Conservation (phyloP, 2,113 vertebrate genomes). For the Sardina pilchardus region DNA sequence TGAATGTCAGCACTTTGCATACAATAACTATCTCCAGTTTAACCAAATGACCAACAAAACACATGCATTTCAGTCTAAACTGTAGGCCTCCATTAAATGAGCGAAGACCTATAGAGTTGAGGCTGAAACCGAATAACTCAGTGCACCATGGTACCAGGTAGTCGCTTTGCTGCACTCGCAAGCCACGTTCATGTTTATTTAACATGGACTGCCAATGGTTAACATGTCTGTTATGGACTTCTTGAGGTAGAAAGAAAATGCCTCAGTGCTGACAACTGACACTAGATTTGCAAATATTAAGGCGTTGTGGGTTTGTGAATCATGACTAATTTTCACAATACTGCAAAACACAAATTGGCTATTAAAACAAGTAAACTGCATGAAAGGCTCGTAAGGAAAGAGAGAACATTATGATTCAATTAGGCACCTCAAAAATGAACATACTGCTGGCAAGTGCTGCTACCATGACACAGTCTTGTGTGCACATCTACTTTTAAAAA, state of each 20-base stretch:
- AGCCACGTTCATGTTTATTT: not conserved
- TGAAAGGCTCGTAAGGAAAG: not conserved
- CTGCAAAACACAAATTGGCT: not conserved
- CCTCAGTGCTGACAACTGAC: not conserved
- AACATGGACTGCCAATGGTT: not conserved
- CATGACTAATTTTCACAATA: not conserved
- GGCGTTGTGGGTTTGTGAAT: not conserved
- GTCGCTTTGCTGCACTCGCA: not conserved
- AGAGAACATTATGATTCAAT: not conserved
- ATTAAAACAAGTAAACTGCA: not conserved
- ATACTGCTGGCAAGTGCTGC: not conserved
- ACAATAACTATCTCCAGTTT: not conserved
- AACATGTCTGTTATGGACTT: not conserved
- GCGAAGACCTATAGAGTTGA: not conserved
- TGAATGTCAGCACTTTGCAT: not conserved
- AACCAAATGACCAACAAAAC: not conserved
- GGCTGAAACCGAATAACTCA: not conserved
- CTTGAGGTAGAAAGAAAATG: constrained; percentile 5
- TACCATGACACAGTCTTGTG: not conserved
- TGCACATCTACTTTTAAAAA: not conserved
- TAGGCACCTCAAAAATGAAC: not conserved
- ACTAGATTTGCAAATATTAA: not conserved
- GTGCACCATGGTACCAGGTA: not conserved
- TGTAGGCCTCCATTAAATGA: not conserved
- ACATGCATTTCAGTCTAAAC: not conserved